phyloP scores from a whole-genome alignment of 1,140 invertebrate genomes.

The Chymomyza costata region DNA sequence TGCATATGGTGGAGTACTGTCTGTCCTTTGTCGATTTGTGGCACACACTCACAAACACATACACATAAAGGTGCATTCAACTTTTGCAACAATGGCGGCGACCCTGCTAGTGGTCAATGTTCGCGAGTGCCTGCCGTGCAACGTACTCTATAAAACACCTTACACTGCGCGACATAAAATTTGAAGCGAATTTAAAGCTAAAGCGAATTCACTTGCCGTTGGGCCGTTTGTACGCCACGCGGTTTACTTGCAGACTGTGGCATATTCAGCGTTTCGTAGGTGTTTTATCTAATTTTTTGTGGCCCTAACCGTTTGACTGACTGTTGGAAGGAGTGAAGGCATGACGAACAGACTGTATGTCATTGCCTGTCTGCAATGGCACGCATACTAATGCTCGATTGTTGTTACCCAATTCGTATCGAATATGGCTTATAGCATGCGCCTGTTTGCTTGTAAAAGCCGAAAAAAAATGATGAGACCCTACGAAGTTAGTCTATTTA shows the following conservation, averaged over 20 bases:
- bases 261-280: slow-evolving; percentile 66
- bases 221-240: slow-evolving; percentile 49
- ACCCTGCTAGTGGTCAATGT: slow-evolving; percentile 24
- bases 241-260: slow-evolving; percentile 66
- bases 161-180: background rate
- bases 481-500: too few relatives aligned
- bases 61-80: slow-evolving; percentile 46
- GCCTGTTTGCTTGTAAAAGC: slow-evolving; percentile 63
- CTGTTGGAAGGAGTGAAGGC: background rate
- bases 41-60: background rate
- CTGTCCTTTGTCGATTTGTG: background rate
- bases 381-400: slow-evolving; percentile 9
- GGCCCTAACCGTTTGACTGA: background rate
- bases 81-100: slow-evolving; percentile 29
- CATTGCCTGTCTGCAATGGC: slow-evolving; percentile 16
- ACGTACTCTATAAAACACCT: slow-evolving; percentile 1
- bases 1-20: background rate
- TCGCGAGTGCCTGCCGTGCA: slow-evolving; percentile 5
- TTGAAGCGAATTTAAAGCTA: background rate
- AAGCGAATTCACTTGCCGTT: slow-evolving; percentile 13
- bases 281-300: slow-evolving; percentile 74
- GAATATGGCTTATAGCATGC: slow-evolving; percentile 66
- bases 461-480: too few relatives aligned
- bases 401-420: slow-evolving; percentile 56
- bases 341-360: slow-evolving; percentile 6